Conservation (phyloP, 2,113 vertebrate genomes). For the Meriones unguiculatus region DNA sequence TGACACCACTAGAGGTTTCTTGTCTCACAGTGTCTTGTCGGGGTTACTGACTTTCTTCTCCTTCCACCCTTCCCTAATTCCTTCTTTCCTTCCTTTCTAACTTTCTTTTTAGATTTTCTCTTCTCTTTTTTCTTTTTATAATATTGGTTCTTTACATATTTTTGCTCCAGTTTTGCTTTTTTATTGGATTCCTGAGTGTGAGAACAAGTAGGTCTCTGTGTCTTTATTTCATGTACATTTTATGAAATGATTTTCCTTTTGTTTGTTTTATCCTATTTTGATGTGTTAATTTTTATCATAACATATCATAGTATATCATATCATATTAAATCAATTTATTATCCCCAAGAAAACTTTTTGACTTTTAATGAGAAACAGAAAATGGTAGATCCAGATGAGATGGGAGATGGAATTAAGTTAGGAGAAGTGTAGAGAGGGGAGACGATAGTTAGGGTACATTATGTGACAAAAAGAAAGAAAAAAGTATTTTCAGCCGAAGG, state of each 20-base stretch:
- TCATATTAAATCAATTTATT: neutral
- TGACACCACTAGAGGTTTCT: neutral
- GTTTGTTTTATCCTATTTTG: neutral
- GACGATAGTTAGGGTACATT: neutral
- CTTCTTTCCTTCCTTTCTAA: neutral
- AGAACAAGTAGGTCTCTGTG: neutral
- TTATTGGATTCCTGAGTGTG: neutral
- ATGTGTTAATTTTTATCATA: neutral
- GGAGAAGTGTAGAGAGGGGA: fast-evolving
- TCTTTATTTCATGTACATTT: neutral
- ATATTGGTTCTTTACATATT: neutral
- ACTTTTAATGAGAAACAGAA: neutral
- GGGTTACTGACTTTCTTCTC: neutral
- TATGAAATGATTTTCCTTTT: neutral
- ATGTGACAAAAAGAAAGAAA: neutral
- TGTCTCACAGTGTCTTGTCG: neutral
- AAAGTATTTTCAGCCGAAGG: neutral
- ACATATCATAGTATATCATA: neutral
- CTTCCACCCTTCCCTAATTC: neutral
- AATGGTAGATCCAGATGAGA: neutral
- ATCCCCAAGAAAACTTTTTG: neutral
- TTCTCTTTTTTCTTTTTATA: neutral
- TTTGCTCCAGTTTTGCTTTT: too few relatives aligned
- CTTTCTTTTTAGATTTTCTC: neutral
- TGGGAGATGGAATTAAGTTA: fast-evolving